Conservation (phyloP, 2,888 invertebrate genomes). For the Macrophya alboannulata region DNA sequence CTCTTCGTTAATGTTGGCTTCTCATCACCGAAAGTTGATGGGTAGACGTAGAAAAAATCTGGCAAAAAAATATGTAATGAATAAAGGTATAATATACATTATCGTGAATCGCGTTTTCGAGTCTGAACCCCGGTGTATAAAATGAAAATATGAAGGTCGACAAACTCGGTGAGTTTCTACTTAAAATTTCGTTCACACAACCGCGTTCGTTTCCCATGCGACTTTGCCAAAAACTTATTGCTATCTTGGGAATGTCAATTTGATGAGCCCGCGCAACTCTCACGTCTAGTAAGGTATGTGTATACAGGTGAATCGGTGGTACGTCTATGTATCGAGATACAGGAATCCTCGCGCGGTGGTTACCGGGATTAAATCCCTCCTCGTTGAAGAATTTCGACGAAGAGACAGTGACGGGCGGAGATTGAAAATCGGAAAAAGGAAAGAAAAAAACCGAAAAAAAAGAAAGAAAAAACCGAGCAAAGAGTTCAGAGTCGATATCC, state of each 20-base stretch:
- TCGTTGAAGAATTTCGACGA: not conserved
- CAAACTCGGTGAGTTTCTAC: not conserved
- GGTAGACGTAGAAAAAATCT: not conserved
- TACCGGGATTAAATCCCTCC: slow-evolving; percentile 14
- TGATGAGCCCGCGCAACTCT: not conserved
- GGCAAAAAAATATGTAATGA: not conserved
- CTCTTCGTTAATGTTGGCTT: not conserved
- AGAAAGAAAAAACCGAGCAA: not conserved
- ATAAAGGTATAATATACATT: not conserved
- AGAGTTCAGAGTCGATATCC: not conserved
- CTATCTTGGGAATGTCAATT: slow-evolving; percentile 29
- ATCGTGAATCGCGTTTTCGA: not conserved
- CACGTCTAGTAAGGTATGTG: slow-evolving; percentile 3
- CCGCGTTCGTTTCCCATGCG: not conserved
- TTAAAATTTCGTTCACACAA: not conserved
- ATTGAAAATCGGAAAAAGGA: not conserved
- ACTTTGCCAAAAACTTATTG: slow-evolving; percentile 7
- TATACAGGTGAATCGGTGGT: not conserved
- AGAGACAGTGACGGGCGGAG: slow-evolving; percentile 16
- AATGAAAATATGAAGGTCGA: not conserved
- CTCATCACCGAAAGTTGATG: not conserved
- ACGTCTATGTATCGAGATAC: not conserved
- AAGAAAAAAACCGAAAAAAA: too few species aligned
- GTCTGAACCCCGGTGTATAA: not conserved
- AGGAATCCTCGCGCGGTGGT: slow-evolving; percentile 11